Conservation (phyloP, 2,113 vertebrate species). For the Gavialis gangeticus region DNA sequence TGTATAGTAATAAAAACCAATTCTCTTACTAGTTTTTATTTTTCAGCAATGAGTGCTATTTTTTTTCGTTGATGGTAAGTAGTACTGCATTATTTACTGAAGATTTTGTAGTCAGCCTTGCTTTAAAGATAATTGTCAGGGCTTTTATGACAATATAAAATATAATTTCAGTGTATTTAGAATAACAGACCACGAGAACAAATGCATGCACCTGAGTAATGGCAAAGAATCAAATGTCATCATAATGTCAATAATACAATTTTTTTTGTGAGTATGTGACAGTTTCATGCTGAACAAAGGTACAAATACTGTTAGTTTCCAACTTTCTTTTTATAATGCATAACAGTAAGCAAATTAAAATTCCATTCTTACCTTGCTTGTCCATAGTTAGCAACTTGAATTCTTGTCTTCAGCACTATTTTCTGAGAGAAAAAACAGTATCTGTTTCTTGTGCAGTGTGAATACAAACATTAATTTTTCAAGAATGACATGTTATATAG, state of each 20-base stretch:
- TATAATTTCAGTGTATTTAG: background rate
- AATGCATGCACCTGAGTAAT: background rate
- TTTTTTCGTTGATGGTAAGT: background rate
- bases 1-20: background rate
- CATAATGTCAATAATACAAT: background rate
- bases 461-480: background rate
- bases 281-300: too few relatives aligned
- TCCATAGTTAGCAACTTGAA: background rate
- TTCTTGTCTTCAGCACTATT: background rate
- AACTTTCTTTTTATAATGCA: background rate
- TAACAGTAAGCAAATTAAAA: background rate
- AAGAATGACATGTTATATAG: background rate
- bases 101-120: background rate
- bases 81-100: background rate
- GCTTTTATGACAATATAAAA: background rate
- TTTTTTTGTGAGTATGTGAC: background rate
- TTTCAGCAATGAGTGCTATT: background rate
- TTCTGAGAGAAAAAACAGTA: fast-evolving
- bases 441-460: background rate
- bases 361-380: background rate
- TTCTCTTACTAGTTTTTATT: background rate
- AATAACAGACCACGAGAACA: background rate
- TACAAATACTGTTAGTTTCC: background rate
- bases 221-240: background rate
- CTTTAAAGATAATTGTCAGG: background rate